phyloP scores from a whole-genome alignment of 2,113 vertebrate species.

The Macheiramphus alcinus region DNA sequence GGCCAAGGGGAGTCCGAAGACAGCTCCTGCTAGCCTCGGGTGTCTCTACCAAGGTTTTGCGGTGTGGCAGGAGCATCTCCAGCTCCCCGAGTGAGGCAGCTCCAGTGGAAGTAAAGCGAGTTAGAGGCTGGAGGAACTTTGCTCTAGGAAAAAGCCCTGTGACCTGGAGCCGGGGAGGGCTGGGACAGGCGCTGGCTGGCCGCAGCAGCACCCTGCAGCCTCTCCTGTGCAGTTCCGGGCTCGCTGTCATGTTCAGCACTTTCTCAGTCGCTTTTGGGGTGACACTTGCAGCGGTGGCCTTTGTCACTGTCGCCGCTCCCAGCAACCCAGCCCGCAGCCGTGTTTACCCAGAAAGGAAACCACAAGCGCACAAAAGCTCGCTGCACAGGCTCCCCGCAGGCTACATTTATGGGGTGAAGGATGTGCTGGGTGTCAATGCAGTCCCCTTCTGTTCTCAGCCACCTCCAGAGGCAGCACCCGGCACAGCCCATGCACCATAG shows the following conservation, averaged over 20 bases:
- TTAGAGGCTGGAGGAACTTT: background rate
- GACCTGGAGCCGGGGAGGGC: background rate
- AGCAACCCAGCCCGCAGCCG: background rate
- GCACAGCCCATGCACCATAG: background rate
- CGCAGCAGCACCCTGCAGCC: background rate
- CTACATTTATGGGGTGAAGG: accelerated
- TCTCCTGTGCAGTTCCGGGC: background rate
- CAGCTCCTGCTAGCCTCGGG: background rate
- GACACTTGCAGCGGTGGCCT: background rate
- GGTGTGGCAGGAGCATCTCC: background rate
- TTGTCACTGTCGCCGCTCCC: background rate
- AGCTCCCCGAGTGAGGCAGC: background rate
- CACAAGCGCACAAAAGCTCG: background rate
- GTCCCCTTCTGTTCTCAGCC: background rate
- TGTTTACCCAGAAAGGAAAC: conserved; percentile 37
- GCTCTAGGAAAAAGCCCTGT: background rate
- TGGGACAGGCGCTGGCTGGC: background rate
- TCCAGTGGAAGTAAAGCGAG: background rate
- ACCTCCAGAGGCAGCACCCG: accelerated
- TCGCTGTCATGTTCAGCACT: background rate
- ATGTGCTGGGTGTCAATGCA: accelerated
- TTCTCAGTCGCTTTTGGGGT: background rate
- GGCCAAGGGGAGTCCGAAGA: background rate
- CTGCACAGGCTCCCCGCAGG: background rate
- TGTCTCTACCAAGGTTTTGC: background rate